Evolutionary conservation across 2,888 invertebrate genomes (phyloP), one percentile per base, ranked within the genome.

Genomic region (Orthosia gothica): DNA sequence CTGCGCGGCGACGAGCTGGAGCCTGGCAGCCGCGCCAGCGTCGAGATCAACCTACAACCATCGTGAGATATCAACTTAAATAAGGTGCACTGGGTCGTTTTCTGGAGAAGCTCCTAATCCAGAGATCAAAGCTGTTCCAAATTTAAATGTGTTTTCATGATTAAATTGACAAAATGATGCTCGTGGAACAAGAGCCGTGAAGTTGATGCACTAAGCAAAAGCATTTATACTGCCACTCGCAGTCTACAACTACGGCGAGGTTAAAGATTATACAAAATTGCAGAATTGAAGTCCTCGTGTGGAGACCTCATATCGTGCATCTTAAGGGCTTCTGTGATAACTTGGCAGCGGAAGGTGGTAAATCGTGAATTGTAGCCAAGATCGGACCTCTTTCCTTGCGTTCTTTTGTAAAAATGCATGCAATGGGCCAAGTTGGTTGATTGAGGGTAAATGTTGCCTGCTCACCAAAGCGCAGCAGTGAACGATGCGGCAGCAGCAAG

Each of bases 401-500:
- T 32, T 32, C 32, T 32, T 32, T 32, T 32, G 32, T 32, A 32
- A 32, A 32, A 32, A 32, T 32, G 0, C 7, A 32, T 32, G 32
- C 32, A 32, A 32, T 32, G 32, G 32, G 32, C 32, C 7, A 3
- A 23, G n/a, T 23, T 47, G 61, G 12, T 18, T 4, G 45, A 11
- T n/a, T 18, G 2, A 23, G n/a, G 32, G 20, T 58, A n/a, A 5
- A 45, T 9, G 7, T 23, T 12, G 68, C 20, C 15, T 59, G 55
- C 76, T 71, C 0, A 95, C 96, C 95, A 96, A 0, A 95, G 78
- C 0, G 94, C 90, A 3, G 93, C 87, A 9, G 87, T 89, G 72
- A 95, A 90, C 0, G 95, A 91, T 3, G 95, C 93, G 58, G 90
- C 87, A 1, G 93, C 95, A 18, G 92, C 93, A n/a, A 95, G 91